Base-by-base conservation (phyloP, 2,113 vertebrate species). In the Pimephales promelas region DNA sequence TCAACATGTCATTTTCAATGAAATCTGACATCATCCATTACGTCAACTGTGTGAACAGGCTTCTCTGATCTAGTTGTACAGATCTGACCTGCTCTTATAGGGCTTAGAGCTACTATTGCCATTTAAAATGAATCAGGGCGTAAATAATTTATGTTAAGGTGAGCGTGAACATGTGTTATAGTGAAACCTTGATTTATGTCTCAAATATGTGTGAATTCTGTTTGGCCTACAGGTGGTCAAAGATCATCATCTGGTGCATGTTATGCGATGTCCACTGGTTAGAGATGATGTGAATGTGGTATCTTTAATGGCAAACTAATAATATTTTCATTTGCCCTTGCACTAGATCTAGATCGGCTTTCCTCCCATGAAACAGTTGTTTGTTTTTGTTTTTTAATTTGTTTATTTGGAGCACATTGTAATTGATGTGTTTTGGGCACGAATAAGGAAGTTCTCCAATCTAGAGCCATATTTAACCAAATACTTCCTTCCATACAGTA, bases 141-240 rank as follows among this genome's bases (percentile, higher is more conserved):
- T 20, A 79, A 64, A 79, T 64, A 79, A 78, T 68, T 24, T 54
- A 31, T 54, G 26, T 34, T 24, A n/a, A 71, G 70, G n/a, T 64
- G n/a, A 64, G 64, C 59, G 8, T 49, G 79, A 49, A 81, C 4
- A 11, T 68, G 62, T 68, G 62, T 34, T 28, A 28, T 40, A 10
- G 22, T 64, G 56, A 26, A 68, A 68, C 20, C 26, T 40, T 47
- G 22, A 81, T 70, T 81, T 52, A 66, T 54, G 13, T 0, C 20
- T 11, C 28, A 52, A 81, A 61, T 47, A 8, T 64, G 43, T 68
- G 36, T 47, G 24, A 28, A 62, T 5, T 79, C n/a, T 47, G 16
- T 22, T 22, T 18, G 26, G 59, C 18, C 59, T 66, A 66, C 40
- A 79, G 61, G 26, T 66, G 26, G 78, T 66, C 43, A 49, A 64